Base-by-base conservation (phyloP, 2,888 invertebrate species). In the Pomacea canaliculata region DNA sequence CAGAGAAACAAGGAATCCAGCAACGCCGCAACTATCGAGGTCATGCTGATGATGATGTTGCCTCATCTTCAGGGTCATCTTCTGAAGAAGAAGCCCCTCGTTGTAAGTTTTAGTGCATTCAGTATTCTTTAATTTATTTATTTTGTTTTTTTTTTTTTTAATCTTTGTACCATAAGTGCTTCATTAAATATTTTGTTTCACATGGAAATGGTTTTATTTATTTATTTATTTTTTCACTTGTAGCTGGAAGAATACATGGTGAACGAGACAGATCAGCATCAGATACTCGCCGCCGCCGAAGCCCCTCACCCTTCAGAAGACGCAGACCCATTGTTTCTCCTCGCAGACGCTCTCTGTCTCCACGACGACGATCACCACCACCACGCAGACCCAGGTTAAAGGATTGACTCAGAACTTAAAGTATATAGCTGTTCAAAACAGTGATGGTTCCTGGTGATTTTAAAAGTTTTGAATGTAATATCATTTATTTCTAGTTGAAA, bases 1-100 rank as follows among this genome's bases (percentile, higher is more conserved):
- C 82, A 37, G 83, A 82, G 23, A 86, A 86, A 73, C 76, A 73
- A 10, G 85, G 87, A 16, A 80, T 87, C 51, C 88, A 88, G 78
- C 83, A 86, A 72, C 78, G 87, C 46, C 80, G 87, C 56, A 85
- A 87, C 69, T 87, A 87, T 79, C 78, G 87, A 13, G 85, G 84
- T 65, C 86, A 87, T 68, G 83, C 81, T n/a, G 85, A 83, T 23
- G 82, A 84, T 51, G 84, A 84, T 2, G 82, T 82, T 13, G 81
- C 83, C 5, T 83, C 83, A 3, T 83, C 83, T 46, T 86, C 85
- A 4, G 84, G 84, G 7, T 81, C 81, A 12, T 85, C 84, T 7
- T 80, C 81, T 37, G 83, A 83, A 1, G 84, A 84, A 19, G 81
- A 80, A 49, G 74, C 71, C 59, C 56, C 66, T 62, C 68, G 65